Percentiles rank a stretch among this genome's conserved stretches.
These are phyloP conservation scores for Chrysolina haemoptera DNA, from an alignment of 2,888 invertebrate species.

Conservation along the genomic window DNA sequence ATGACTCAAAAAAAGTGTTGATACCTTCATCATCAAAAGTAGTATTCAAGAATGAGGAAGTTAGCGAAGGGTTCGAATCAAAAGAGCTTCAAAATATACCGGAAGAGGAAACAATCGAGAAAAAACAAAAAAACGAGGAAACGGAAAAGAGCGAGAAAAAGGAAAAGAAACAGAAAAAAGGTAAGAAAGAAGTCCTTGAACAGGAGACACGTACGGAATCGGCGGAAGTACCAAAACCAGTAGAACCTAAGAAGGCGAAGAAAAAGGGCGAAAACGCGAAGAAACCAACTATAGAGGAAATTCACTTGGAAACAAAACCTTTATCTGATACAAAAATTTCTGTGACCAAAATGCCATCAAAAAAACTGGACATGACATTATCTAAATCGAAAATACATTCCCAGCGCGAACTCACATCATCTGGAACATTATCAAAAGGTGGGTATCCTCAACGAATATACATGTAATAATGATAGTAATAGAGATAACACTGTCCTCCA, in stretches of 20 bases:
- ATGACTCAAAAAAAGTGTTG: background rate
- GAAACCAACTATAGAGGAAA: background rate
- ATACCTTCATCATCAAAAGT: conserved; percentile 65
- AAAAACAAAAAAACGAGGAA: background rate
- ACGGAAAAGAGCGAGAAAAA: conserved; percentile 20
- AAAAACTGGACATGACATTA: background rate
- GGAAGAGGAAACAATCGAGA: conserved; percentile 12
- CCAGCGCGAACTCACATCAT: background rate
- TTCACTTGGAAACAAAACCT: background rate
- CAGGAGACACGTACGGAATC: conserved; percentile 26
- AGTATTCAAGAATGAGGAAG: conserved; percentile 47
- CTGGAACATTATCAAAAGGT: background rate
- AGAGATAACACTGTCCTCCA: too few relatives aligned
- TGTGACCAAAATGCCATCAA: background rate
- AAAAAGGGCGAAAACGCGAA: conserved; percentile 6
- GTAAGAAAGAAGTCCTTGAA: conserved; percentile 33
- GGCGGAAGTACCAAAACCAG: conserved; percentile 1
- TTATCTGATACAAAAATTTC: background rate
- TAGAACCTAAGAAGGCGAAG: conserved; percentile 4
- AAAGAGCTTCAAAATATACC: conserved; percentile 3
- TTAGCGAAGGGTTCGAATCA: background rate
- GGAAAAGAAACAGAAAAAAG: conserved; percentile 57
- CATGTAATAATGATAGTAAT: too few relatives aligned
- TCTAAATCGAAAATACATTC: background rate
- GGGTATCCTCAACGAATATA: background rate